A percentile compares a stretch with the other conserved stretches of the same genome.
phyloP scores from a whole-genome alignment of 92 coral and sea anemone species.

The Epizoanthus illoricatus region DNA sequence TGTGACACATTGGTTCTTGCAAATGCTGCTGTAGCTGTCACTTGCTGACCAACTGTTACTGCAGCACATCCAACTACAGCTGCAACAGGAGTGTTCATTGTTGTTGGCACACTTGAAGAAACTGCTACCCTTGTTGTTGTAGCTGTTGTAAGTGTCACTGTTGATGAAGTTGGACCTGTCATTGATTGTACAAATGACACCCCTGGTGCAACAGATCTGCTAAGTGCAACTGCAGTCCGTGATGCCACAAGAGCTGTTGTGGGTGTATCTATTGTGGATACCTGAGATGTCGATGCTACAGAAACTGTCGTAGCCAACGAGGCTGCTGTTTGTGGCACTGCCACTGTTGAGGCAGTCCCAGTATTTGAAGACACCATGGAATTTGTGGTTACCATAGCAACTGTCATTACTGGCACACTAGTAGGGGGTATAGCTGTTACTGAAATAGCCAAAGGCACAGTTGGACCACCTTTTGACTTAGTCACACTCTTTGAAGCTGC shows the following conservation, averaged over 20 bases:
- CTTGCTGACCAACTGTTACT: not conserved
- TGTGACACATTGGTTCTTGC: not conserved
- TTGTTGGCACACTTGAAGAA: not conserved
- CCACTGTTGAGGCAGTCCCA: constrained; percentile 14
- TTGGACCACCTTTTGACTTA: not conserved
- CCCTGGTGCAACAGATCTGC: constrained; percentile 10
- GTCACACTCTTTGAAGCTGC: not conserved
- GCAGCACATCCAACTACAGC: not conserved
- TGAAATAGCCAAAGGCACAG: not conserved
- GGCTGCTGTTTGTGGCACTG: not conserved
- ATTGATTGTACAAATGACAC: not conserved
- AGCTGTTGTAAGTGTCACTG: not conserved
- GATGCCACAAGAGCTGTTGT: constrained; percentile 49
- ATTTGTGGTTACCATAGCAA: constrained; percentile 17
- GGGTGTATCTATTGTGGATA: constrained; percentile 16
- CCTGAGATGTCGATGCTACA: constrained; percentile 48
- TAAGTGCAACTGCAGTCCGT: constrained; percentile 21
- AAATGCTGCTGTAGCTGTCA: constrained; percentile 1
- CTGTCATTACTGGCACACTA: not conserved
- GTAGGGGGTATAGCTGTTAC: not conserved
- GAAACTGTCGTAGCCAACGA: constrained; percentile 32
- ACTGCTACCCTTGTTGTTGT: not conserved
- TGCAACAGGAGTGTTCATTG: not conserved
- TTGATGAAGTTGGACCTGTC: not conserved
- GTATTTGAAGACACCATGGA: constrained; percentile 23